Percentiles rank a stretch among this genome's conserved stretches.
Evolutionary conservation across 1,140 invertebrate genomes (phyloP).

Genomic region (Aphelinus certus): DNA sequence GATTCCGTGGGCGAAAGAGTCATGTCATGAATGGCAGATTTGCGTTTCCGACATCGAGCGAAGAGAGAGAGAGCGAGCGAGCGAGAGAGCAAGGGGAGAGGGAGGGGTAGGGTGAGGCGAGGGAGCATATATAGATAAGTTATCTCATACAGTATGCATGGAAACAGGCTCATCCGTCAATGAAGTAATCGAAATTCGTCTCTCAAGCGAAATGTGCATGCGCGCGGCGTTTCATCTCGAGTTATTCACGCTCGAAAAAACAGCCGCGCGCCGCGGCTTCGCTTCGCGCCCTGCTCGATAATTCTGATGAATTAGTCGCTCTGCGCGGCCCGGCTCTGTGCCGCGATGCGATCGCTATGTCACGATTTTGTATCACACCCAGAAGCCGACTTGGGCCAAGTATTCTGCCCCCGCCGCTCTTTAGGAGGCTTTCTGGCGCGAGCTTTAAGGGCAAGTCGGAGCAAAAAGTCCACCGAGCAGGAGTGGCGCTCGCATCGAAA

Average conservation of each 20-base stretch:
- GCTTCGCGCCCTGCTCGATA: neutral
- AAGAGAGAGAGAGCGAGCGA: too few relatives aligned
- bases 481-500: too few relatives aligned
- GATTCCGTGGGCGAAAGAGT: slow-evolving; percentile 7
- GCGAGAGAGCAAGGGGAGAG: too few relatives aligned
- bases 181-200: slow-evolving; percentile 43
- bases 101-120: too few relatives aligned
- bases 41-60: neutral
- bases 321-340: neutral
- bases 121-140: neutral
- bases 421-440: too few relatives aligned
- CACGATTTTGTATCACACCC: neutral
- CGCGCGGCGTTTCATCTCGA: neutral
- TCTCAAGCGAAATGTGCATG: too few relatives aligned
- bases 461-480: too few relatives aligned
- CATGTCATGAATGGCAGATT: slow-evolving; percentile 37
- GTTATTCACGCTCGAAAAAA: neutral
- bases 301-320: neutral
- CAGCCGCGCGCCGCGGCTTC: neutral
- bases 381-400: neutral
- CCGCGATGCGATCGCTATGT: neutral
- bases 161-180: slow-evolving; percentile 47
- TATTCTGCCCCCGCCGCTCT: neutral
- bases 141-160: slow-evolving; percentile 52
- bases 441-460: too few relatives aligned